Evolutionary conservation across 1,140 invertebrate genomes (phyloP), one percentile per base, ranked within the genome.

Genomic region (Vollenhovia emeryi): DNA sequence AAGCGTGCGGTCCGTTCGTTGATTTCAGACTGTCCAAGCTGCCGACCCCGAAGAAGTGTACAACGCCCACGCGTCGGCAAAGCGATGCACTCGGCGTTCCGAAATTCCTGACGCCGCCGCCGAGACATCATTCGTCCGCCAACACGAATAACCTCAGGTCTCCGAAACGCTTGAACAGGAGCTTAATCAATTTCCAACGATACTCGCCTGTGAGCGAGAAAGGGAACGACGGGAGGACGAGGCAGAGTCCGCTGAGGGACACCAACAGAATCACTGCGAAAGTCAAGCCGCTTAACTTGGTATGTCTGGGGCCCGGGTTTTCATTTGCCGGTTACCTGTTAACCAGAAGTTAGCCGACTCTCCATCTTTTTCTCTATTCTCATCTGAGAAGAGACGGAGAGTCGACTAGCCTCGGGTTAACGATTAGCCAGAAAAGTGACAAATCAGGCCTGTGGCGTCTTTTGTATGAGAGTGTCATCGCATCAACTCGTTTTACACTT

Each of bases 211-310:
- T 83, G 6, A 64, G 30, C 11, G 27, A 55, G 2, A 88, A 73
- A n/a, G 86, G 59, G 2, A 75, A 30, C 13, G 30, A 5, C 11
- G 33, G 36, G 21, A 87, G 68, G 30, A n/a, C 15, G 7, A 66
- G 60, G 30, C 78, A 73, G 36, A 92, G 90, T 88, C 92, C 91
- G 33, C 71, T 93, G 9, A 92, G 82, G 85, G 73, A 91, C 7
- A 88, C 13, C 15, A 93, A 93, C 36, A 89, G 86, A 68, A 40
- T 87, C 30, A 43, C 36, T 9, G 9, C 76, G 3, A 92, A 91
- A 86, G 84, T 88, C 13, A 93, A 91, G 74, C 90, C 91, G 21
- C 52, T 86, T 11, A 92, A 92, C 74, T 84, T 92, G 86, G 92
- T 92, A 91, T 6, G 87, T 86, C 43, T n/a, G n/a, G n/a, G n/a